Evolutionary conservation across 2,888 invertebrate species (phyloP), one percentile per base, ranked within the genome.

Genomic region (Eucera pruinosa): DNA sequence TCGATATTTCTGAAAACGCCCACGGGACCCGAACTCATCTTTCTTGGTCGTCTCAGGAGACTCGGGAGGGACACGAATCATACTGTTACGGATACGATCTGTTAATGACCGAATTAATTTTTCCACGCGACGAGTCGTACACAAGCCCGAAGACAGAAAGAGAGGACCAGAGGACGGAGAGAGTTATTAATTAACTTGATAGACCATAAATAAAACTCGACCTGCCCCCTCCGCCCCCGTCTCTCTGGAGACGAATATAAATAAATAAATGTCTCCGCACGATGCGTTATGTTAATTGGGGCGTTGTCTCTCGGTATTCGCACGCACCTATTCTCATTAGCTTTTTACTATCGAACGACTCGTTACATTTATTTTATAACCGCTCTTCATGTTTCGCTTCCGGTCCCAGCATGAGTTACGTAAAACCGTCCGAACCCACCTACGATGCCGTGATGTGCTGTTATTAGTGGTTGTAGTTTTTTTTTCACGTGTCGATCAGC

Each of bases 211-310:
- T 91, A 90, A 88, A 89, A 90, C 88, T 87, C 86, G 79, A 78
- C 68, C 74, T 61, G 62, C 36, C 81, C 75, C 33, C 18, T 6
- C 11, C 62, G 13, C 3, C 83, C 65, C 67, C 74, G 52, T 68
- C 68, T 64, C 83, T 73, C 89, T 57, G 64, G 91, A 90, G 90
- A 89, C 89, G 85, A 91, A 91, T 91, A 92, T 91, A 92, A 91
- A 92, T 92, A 92, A 91, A 92, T 91, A 92, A 91, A 91, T 89
- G 89, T 88, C 86, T 65, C 76, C 84, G 81, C 82, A 77, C 82
- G 85, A 89, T 89, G 91, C 87, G 91, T 92, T 92, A 92, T 91
- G 92, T 92, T 92, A 92, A 92, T 92, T 92, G 91, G 91, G 92
- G 92, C 92, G 92, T 92, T 92, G 92, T 91, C 92, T 90, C 88